These are phyloP conservation scores for Lordiphosa fenestrarum DNA, from an alignment of 2,888 invertebrate species.

Conservation along the genomic window DNA sequence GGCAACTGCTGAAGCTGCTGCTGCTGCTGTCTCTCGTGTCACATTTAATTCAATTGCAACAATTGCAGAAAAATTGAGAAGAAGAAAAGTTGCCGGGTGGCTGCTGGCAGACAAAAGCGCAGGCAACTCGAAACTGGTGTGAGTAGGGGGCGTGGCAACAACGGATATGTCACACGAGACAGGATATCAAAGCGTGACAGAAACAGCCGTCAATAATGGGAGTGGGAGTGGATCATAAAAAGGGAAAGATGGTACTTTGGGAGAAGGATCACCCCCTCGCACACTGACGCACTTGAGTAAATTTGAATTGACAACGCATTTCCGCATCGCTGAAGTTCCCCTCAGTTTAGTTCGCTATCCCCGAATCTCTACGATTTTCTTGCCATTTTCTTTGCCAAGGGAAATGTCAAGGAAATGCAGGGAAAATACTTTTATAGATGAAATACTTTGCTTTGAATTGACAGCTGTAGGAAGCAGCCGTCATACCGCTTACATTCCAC, in stretches of 20 bases:
- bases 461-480: constrained; percentile 59
- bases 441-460: constrained; percentile 53
- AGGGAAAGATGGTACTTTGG: no score
- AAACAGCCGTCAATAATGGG: constrained; percentile 38
- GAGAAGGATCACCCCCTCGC: no score
- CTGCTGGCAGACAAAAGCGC: constrained; percentile 57
- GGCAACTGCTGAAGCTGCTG: constrained; percentile 25
- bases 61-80: constrained; percentile 50
- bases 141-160: constrained; percentile 26
- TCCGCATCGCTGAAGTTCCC: constrained; percentile 53
- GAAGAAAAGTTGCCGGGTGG: constrained; percentile 33
- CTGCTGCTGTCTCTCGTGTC: constrained; percentile 33
- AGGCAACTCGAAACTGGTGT: constrained; percentile 2
- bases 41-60: constrained; percentile 72
- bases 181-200: constrained; percentile 73
- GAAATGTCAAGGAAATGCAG: constrained; percentile 72
- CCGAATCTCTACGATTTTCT: constrained; percentile 1
- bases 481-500: constrained; percentile 26
- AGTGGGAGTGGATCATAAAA: constrained; percentile 15
- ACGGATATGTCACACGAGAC: constrained; percentile 70
- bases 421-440: constrained; percentile 64
- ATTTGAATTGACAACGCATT: constrained; percentile 74
- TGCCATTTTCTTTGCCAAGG: constrained; percentile 39
- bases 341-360: background rate
- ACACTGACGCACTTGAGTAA: constrained; percentile 36